Conservation (phyloP, 2,888 invertebrate genomes). For the Xylota sylvarum region DNA sequence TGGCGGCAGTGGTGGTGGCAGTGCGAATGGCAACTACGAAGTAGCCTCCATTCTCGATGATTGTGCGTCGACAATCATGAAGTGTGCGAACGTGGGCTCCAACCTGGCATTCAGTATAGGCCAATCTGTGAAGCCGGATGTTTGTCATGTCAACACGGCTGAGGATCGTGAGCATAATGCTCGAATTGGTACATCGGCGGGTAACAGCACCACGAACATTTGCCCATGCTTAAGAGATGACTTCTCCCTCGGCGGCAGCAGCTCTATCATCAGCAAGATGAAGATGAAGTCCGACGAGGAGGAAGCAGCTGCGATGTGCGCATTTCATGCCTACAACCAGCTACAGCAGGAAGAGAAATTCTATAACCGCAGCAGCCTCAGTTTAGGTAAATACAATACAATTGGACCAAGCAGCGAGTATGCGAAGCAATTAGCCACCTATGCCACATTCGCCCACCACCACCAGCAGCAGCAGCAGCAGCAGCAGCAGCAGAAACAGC, state of each 20-base stretch:
- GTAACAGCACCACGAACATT: conserved; percentile 57
- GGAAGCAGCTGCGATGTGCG: conserved; percentile 55
- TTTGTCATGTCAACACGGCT: conserved; percentile 79
- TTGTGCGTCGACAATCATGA: conserved; percentile 83
- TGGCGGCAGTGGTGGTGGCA: conserved; percentile 17
- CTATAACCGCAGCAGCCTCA: conserved; percentile 77
- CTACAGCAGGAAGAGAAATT: conserved; percentile 61
- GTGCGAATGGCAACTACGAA: conserved; percentile 67
- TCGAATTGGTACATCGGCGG: conserved; percentile 44
- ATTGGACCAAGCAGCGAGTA: conserved; percentile 84
- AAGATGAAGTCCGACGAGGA: conserved; percentile 63
- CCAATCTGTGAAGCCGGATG: conserved; percentile 79
- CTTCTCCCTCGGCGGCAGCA: conserved; percentile 77
- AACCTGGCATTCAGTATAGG: conserved; percentile 78
- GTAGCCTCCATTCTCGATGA: conserved; percentile 82
- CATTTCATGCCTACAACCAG: conserved; percentile 72
- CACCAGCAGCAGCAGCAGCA: conserved; percentile 74
- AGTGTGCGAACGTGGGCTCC: conserved; percentile 82
- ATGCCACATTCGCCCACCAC: conserved; percentile 81
- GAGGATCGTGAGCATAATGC: conserved; percentile 67
- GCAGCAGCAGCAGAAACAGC: conserved; percentile 78
- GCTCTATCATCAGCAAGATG: conserved; percentile 65
- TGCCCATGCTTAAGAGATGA: conserved; percentile 80
- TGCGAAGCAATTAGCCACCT: conserved; percentile 82
- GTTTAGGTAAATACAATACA: conserved; percentile 84